Base-by-base conservation (phyloP, 2,113 vertebrate species). In the Bujurquina vittata region DNA sequence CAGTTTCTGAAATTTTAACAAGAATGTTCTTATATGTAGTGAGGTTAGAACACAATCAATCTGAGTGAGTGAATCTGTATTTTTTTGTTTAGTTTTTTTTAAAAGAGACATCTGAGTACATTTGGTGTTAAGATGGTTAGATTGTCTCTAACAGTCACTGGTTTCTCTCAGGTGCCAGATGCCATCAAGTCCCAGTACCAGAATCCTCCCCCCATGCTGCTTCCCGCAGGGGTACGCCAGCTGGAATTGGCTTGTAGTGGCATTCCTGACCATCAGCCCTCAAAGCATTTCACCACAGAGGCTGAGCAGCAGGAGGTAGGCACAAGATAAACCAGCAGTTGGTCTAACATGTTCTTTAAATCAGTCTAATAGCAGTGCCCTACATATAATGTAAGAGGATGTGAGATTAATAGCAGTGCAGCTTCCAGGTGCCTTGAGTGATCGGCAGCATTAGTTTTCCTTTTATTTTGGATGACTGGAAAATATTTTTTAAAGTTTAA, bases 171-270 rank as follows among this genome's bases (percentile, higher is more conserved):
- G 98, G 98, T 99, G 94, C 98, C 98, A 22, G 97, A 99, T 93
- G 97, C 98, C 88, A 98, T 99, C 87, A 99, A 99, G 94, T 97
- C 96, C 84, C 98, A 99, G 59, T 99, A 99, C 94, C 96, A 95
- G 91, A 96, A 96, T 87, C 98, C 97, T 57, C 97, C 98, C 59
- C 89, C 96, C 46, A 95, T 97, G 84, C 95, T 97, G 89, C 92
- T 96, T 75, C 96, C 98, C 17, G 96, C 97, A n/a, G 96, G 97
- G 59, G 96, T 99, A 92, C 96, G 97, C 81, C 97, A 99, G 10
- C 95, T 98, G 73, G 98, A 99, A 93, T 95, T 99, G 88, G 97
- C 99, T 90, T 99, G 98, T 92, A 97, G 96, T 15, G 96, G 97
- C 22, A 93, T 97, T 88, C 96, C 97, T 0, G 96, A 96, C 86